Conservation (phyloP, 2,797 vertebrate genomes). For the Scolopax bukidnonensis region DNA sequence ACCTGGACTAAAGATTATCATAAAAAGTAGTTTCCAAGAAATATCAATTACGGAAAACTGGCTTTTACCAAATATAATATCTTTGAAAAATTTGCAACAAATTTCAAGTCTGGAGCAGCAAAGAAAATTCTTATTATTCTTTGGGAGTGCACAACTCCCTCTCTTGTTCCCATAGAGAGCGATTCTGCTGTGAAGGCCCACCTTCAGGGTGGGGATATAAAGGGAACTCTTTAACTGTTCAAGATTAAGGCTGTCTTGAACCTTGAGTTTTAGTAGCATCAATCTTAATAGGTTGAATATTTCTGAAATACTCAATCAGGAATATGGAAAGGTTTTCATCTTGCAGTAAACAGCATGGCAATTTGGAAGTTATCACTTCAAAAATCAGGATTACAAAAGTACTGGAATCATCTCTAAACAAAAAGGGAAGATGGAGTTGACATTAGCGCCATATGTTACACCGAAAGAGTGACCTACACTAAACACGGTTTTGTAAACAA, state of each 20-base stretch:
- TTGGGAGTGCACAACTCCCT: not conserved
- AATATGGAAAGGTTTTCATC: not conserved
- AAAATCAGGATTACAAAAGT: not conserved
- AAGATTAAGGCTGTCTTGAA: not conserved
- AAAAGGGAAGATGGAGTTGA: not conserved
- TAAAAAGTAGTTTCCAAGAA: not conserved
- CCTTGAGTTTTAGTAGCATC: not conserved
- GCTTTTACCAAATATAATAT: not conserved
- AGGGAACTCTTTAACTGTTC: not conserved
- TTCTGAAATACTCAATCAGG: not conserved
- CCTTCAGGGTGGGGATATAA: not conserved
- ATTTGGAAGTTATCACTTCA: not conserved
- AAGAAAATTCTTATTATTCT: not conserved
- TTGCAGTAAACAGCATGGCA: not conserved
- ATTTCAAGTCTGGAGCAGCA: not conserved
- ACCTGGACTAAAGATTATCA: not conserved
- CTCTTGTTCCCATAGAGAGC: not conserved
- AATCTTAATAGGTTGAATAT: not conserved
- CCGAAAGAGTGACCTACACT: not conserved
- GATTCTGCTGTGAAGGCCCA: not conserved
- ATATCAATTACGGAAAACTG: not conserved
- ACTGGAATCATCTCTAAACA: not conserved
- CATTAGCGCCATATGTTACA: not conserved
- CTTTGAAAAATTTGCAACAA: not conserved
- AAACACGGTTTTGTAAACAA: not conserved